A percentile compares a stretch with the other conserved stretches of the same genome.
phyloP scores from a whole-genome alignment of 2,888 invertebrate genomes.

The Cheilosia urbana region DNA sequence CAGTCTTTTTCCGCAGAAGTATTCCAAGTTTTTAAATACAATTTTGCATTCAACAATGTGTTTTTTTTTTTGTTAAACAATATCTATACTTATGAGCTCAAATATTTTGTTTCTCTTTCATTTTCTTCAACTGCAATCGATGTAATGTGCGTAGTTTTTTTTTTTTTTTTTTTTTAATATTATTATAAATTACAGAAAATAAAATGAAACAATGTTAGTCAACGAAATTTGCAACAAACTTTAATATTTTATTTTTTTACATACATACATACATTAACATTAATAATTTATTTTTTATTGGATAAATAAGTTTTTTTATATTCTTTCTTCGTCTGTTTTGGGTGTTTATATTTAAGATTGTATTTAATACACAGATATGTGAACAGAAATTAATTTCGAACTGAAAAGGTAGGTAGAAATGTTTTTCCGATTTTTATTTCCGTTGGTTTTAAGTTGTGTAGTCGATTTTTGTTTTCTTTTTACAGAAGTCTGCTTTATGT shows the following conservation, averaged over 20 bases:
- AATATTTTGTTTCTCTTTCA: slow-evolving; percentile 23
- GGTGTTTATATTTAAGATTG: not conserved
- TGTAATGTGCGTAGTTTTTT: slow-evolving; percentile 67
- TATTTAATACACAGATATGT: slow-evolving; percentile 17
- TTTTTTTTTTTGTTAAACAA: slow-evolving; percentile 19
- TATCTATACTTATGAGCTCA: slow-evolving; percentile 18
- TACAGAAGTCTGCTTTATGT: not conserved
- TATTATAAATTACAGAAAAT: slow-evolving; percentile 21
- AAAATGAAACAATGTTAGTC: slow-evolving; percentile 5
- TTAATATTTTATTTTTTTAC: not conserved
- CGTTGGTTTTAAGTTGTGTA: not conserved
- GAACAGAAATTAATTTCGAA: not conserved
- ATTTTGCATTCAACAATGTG: slow-evolving; percentile 57
- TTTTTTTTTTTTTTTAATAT: slow-evolving; percentile 10
- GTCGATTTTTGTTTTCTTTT: not conserved
- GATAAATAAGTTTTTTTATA: not conserved
- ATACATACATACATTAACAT: slow-evolving; percentile 3
- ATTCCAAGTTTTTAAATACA: slow-evolving; percentile 64
- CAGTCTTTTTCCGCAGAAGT: slow-evolving; percentile 74
- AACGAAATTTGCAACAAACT: slow-evolving; percentile 7
- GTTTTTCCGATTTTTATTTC: not conserved
- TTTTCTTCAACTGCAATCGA: slow-evolving; percentile 63
- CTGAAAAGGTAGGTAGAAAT: not conserved
- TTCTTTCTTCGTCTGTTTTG: not conserved
- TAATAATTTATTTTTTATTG: slow-evolving; percentile 5